Conservation (phyloP, 2,797 vertebrate species). For the Synanceia verrucosa region DNA sequence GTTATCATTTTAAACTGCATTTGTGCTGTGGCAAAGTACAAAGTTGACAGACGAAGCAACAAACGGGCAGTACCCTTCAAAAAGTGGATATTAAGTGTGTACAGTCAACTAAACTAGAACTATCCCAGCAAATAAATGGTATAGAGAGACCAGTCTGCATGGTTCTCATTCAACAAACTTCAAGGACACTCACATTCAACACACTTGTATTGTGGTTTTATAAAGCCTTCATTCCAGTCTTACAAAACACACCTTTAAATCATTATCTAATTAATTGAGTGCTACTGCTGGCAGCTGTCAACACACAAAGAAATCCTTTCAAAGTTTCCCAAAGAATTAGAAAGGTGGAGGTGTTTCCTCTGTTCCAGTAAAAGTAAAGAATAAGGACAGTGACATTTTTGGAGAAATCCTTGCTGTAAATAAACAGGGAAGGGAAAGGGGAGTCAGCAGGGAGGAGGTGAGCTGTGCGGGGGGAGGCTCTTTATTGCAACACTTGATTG, state of each 20-base stretch:
- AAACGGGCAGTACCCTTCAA: not conserved
- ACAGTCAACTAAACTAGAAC: not conserved
- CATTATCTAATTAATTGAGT: not conserved
- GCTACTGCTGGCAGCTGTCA: not conserved
- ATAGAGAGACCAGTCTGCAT: not conserved
- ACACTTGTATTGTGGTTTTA: not conserved
- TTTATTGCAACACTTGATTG: conserved; percentile 75
- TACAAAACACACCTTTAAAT: conserved; percentile 7
- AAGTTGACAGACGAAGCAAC: not conserved
- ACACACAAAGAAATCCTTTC: not conserved
- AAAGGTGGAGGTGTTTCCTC: conserved; percentile 21
- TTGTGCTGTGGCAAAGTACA: not conserved
- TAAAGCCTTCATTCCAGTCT: not conserved
- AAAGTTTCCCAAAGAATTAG: not conserved
- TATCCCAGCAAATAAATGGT: not conserved
- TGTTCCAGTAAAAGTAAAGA: conserved; percentile 26
- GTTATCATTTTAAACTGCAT: not conserved
- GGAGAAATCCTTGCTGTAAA: conserved; percentile 59
- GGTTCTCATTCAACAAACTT: not conserved
- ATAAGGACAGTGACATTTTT: conserved; percentile 33
- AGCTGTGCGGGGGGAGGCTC: conserved; percentile 21
- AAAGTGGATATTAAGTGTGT: not conserved
- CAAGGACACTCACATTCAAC: not conserved
- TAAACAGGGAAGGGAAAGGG: conserved; percentile 46
- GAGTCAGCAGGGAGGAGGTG: conserved; percentile 16